These are phyloP conservation scores for Netelia melanura DNA, from an alignment of 2,888 invertebrate genomes.

Conservation along the genomic window DNA sequence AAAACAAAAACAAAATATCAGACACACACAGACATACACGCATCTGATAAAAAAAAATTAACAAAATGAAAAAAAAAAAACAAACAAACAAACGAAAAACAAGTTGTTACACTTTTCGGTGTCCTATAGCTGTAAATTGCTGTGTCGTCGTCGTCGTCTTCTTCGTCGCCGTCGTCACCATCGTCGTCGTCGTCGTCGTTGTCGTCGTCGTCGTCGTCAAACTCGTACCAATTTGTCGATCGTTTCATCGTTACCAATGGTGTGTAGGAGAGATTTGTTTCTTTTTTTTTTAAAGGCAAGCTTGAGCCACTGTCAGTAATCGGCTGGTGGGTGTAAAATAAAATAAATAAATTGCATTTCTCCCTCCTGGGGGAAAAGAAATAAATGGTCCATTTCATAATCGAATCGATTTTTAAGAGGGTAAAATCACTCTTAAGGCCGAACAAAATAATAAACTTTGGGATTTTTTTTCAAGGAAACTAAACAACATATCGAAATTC, in stretches of 20 bases:
- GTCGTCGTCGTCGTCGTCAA: conserved; percentile 30
- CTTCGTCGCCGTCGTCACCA: not conserved
- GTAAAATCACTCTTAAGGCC: too few species aligned
- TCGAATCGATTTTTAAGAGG: not conserved
- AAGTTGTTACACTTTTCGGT: conserved; percentile 77
- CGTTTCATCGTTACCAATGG: conserved; percentile 38
- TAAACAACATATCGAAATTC: too few species aligned
- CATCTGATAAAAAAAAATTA: conserved; percentile 53
- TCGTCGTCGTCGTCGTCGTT: conserved; percentile 21
- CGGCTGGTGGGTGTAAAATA: conserved; percentile 7
- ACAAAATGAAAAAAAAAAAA: conserved; percentile 3
- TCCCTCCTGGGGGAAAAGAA: not conserved
- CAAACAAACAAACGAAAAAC: conserved; percentile 7
- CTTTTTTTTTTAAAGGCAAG: not conserved
- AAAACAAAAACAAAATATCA: conserved; percentile 27
- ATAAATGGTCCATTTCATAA: not conserved
- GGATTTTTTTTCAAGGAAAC: too few species aligned
- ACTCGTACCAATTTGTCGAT: conserved; percentile 17
- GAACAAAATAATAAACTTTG: too few species aligned
- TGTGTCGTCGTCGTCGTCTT: conserved; percentile 71
- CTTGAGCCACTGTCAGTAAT: conserved; percentile 1
- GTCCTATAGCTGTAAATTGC: conserved; percentile 78
- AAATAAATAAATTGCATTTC: not conserved
- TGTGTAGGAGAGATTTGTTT: not conserved
- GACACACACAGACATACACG: conserved; percentile 8